Evolutionary conservation across 2,113 vertebrate genomes (phyloP), one percentile per base, ranked within the genome.

Genomic region (Hyaena hyaena): DNA sequence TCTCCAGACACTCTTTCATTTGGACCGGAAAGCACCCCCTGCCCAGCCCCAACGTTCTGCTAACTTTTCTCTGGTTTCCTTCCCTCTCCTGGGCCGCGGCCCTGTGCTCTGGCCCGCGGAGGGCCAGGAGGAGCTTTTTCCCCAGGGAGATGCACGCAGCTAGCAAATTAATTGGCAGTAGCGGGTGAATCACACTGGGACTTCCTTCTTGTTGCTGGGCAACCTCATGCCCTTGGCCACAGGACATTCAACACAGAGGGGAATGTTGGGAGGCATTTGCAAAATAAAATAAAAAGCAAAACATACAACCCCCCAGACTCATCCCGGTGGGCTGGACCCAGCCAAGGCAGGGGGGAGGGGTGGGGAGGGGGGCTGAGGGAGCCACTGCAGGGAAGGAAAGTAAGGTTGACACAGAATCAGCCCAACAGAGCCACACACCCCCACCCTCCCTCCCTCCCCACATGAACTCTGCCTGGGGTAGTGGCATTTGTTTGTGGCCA

Each of bases 181-280:
- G 93, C 65, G 1, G 61, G 88, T 94, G 97, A 96, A 95, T 97
- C 95, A 95, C 90, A 90, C 68, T 48, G 88, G 94, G 93, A 96
- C 97, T 98, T 98, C 98, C 97, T 98, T 86, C 92, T 87, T 50
- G 97, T 98, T 98, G 97, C 98, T 63, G 0, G 3, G 98, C 93
- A 98, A 98, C 97, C 10, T 14, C 97, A 94, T 87, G 98, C 94
- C 95, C 95, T 97, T 96, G 97, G 97, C 97, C 97, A 84, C 24
- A 63, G 97, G 96, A 97, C 88, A 45, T 95, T 85, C 90, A 97
- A 97, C 97, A 97, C 86, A 90, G 93, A 97, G 93, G 71, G 71
- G 95, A 95, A 77, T 43, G 88, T 88, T 55, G 80, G 84, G 95
- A 97, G 95, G 92, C 89, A 66, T 63, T 79, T 84, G 92, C 93